phyloP scores from a whole-genome alignment of 2,797 vertebrate genomes.

The Eospalax fontanierii region DNA sequence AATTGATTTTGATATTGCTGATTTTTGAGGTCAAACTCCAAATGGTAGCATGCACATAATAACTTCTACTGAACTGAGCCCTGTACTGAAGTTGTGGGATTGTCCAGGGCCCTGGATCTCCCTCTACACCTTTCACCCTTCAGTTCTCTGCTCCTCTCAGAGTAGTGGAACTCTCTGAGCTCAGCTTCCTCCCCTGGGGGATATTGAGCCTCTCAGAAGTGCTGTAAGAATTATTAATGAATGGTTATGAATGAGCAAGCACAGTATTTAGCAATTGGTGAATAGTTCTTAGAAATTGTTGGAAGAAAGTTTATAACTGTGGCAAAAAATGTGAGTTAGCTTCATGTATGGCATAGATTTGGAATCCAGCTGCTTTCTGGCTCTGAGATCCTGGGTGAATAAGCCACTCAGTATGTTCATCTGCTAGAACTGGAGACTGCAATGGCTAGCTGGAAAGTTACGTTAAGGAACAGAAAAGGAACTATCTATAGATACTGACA shows the following conservation, averaged over 20 bases:
- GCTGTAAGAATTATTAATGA: neutral
- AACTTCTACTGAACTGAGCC: neutral
- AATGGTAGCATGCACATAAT: neutral
- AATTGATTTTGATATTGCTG: neutral
- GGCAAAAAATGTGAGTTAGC: neutral
- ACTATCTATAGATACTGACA: neutral
- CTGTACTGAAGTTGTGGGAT: neutral
- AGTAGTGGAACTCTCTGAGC: neutral
- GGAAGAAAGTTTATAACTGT: neutral
- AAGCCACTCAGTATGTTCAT: neutral
- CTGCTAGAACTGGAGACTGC: neutral
- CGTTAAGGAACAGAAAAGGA: neutral
- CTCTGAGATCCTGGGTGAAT: neutral
- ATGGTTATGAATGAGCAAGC: neutral
- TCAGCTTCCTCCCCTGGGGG: neutral
- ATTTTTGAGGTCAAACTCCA: neutral
- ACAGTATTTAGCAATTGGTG: neutral
- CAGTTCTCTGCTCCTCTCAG: neutral
- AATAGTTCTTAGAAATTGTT: neutral
- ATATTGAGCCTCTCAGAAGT: neutral
- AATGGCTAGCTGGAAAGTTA: neutral
- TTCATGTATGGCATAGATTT: neutral
- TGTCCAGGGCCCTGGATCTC: neutral
- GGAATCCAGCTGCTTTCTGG: neutral
- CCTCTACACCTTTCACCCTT: neutral